Evolutionary conservation across 1,140 invertebrate genomes (phyloP).

Genomic region (Ostrea denselamellosa): DNA sequence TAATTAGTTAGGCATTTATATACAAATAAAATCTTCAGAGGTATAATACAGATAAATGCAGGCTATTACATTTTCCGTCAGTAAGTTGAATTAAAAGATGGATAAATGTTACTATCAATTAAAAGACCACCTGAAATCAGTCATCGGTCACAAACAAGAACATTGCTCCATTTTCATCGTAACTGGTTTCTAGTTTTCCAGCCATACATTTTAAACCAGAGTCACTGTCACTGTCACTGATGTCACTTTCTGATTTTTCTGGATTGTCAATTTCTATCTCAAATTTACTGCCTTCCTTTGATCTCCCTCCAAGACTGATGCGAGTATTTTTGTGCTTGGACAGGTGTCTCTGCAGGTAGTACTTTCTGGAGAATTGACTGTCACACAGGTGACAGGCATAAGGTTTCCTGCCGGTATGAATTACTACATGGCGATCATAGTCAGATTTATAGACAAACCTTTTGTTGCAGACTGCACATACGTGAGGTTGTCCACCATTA

Average conservation of each 20-base stretch:
- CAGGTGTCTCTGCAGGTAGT: not conserved
- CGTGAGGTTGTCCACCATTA: slow-evolving; percentile 2
- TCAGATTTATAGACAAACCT: not conserved
- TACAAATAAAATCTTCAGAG: too few relatives aligned
- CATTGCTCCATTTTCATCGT: slow-evolving; percentile 20
- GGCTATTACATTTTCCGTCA: too few relatives aligned
- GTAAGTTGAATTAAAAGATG: too few relatives aligned
- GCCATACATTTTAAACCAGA: not conserved
- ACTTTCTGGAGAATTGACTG: slow-evolving; percentile 5
- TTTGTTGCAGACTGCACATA: slow-evolving; percentile 18
- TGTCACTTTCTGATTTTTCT: not conserved
- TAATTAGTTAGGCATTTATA: too few relatives aligned
- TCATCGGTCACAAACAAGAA: slow-evolving; percentile 5
- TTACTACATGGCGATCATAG: not conserved
- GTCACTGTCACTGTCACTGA: not conserved
- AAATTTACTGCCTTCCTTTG: not conserved
- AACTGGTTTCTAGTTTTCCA: slow-evolving; percentile 16
- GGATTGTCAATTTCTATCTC: slow-evolving; percentile 21
- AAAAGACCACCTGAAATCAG: not conserved
- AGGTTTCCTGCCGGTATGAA: not conserved
- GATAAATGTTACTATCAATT: too few relatives aligned
- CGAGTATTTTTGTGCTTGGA: not conserved
- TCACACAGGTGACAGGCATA: not conserved
- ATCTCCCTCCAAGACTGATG: not conserved
- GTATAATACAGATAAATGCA: too few relatives aligned